Base-by-base conservation (phyloP, 2,797 vertebrate species). In the Argya squamiceps region DNA sequence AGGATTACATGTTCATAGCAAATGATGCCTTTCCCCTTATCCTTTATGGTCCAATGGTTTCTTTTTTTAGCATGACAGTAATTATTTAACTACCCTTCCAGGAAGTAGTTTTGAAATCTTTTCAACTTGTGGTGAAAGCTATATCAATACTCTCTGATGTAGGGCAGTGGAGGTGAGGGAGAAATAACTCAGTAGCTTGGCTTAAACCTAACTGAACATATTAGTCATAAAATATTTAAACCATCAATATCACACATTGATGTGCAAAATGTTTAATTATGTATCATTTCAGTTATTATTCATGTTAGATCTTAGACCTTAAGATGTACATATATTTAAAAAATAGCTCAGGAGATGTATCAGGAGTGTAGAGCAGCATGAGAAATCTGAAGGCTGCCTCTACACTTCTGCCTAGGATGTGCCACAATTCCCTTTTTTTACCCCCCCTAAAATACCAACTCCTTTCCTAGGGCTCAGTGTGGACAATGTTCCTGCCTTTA, bases 181-280 rank as follows among this genome's bases (percentile, higher is more conserved):
- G 87, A 93, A 97, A 96, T 96, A 94, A 96, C 77, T 93, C 90
- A 60, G 88, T 92, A 84, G 55, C 93, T 95, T 97, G 77, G 65
- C 62, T 95, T 96, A 84, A 92, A 82, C 75, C 92, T 92, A 97
- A 97, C 95, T 75, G 92, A 97, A 97, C 97, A 95, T 97, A 95
- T 88, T 93, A 92, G 83, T 93, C 92, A 97, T 97, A 80, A 98
- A 98, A 97, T 96, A 98, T 97, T 98, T 96, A 98, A 96, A 94
- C 89, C 94, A 96, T 97, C 96, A 96, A 94, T 97, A 97, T 94
- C 95, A 76, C 82, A 96, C 93, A 90, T 85, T 93, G 89, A 95
- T 96, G 88, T 96, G 87, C 95, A 96, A 96, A 97, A 94, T 95
- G 92, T 96, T 98, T 96, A 97, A 97, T 97, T 97, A 97, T 98